Base-by-base conservation (phyloP, 2,888 invertebrate genomes). In the Tribolium freemani region DNA sequence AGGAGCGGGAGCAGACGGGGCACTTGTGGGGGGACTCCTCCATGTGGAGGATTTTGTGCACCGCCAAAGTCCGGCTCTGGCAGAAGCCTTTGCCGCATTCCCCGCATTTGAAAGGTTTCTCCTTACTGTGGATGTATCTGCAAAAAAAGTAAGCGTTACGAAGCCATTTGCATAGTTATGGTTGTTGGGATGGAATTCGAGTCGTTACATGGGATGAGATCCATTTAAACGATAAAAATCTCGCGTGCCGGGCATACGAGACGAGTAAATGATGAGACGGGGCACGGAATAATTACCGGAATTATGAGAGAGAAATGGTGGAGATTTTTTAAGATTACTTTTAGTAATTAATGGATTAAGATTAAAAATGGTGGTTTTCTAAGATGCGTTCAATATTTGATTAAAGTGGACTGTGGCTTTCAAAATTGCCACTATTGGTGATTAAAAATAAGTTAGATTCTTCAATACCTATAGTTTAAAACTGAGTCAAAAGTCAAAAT, bases 41-140 rank as follows among this genome's bases (percentile, higher is more conserved):
- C 94, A 96, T 94, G 87, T 97, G 97, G 5, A 97, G 90, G 70
- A 96, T 96, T 87, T 96, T 96, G 88, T 98, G 98, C 3, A 98
- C 98, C n/a, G 98, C 96, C 78, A 99, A 88, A 0, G 98, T 99
- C 79, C 98, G 90, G 13, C 96, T 96, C 85, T 99, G 97, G 84
- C 98, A 98, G 89, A 99, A 99, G 1, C 98, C 98, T 86, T 99
- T 99, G 69, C 96, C 97, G 86, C 98, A 99, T 85, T 97, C 95
- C 30, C 92, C 91, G 86, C 98, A 99, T 85, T 97, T 97, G 89
- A 98, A 99, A 1, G 98, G 98, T 85, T 99, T 98, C 86, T 98
- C 98, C 89, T 98, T 98, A 64, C 97, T 96, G 88, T 99, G 98
- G 79, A 98, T 99, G 88, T 97, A 98, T 90, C 97, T 97, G 91